Conservation (phyloP, 2,113 vertebrate genomes). For the Hucho hucho region DNA sequence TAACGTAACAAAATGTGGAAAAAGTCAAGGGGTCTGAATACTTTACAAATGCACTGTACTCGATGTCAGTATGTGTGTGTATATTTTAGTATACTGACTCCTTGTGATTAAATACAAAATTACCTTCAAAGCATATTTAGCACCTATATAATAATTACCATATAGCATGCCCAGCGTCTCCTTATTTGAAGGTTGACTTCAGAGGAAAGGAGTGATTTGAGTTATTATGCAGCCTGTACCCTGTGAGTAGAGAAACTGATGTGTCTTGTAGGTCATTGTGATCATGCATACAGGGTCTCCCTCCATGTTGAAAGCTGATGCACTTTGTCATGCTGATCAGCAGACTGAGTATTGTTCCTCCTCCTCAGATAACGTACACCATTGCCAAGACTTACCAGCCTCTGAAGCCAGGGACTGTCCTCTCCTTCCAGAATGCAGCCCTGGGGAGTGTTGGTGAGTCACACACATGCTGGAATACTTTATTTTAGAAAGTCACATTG, state of each 20-base stretch:
- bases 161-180: no score
- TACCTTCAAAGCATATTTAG: no score
- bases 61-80: no score
- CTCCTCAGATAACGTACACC: constrained; percentile 76
- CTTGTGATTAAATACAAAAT: no score
- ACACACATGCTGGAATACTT: background rate
- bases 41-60: no score
- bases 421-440: constrained; percentile 77
- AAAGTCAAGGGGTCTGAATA: no score
- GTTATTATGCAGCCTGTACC: background rate
- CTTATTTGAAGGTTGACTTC: no score
- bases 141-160: no score
- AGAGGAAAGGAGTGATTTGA: constrained; percentile 14
- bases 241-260: background rate
- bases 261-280: background rate
- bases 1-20: no score
- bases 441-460: constrained; percentile 76
- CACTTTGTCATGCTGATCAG: constrained; percentile 50
- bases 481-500: background rate
- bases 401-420: constrained; percentile 68
- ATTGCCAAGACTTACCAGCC: constrained; percentile 82
- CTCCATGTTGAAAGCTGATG: constrained; percentile 32
- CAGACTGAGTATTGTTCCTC: constrained; percentile 27
- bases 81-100: no score
- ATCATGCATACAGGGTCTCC: constrained; percentile 2